phyloP scores from a whole-genome alignment of 2,888 invertebrate genomes.

The Schizotus pectinicornis region DNA sequence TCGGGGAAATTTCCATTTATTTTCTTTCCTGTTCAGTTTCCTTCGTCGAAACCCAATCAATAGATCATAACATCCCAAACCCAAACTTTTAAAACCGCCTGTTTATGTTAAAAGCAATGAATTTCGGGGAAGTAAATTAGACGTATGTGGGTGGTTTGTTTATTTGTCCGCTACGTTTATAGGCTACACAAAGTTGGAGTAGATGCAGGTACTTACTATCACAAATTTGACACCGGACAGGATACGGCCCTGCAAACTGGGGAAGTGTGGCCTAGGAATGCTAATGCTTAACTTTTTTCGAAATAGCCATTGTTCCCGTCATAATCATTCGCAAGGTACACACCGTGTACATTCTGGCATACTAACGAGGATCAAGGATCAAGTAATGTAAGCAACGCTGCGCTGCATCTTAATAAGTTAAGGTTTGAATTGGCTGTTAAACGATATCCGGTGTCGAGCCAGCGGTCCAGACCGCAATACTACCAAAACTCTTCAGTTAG shows the following conservation, averaged over 20 bases:
- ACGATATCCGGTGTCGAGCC: conserved; percentile 46
- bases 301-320: conserved; percentile 40
- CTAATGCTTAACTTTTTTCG: conserved; percentile 26
- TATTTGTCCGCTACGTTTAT: conserved; percentile 4
- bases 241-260: conserved; percentile 13
- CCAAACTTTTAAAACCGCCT: not conserved
- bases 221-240: conserved; percentile 19
- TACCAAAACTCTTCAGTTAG: conserved; percentile 4
- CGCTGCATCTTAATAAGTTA: conserved; percentile 48
- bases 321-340: conserved; percentile 49
- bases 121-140: conserved; percentile 6
- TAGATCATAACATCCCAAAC: conserved; percentile 17
- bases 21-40: conserved; percentile 12
- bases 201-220: conserved; percentile 14
- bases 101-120: conserved; percentile 13
- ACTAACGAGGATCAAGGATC: conserved; percentile 46
- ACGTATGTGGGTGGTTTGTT: not conserved
- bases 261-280: conserved; percentile 22
- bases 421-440: conserved; percentile 50
- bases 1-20: not conserved
- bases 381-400: conserved; percentile 37
- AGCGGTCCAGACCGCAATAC: conserved; percentile 1
- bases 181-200: conserved; percentile 5
- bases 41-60: conserved; percentile 6
- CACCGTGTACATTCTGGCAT: conserved; percentile 41